Evolutionary conservation across 2,888 invertebrate genomes (phyloP).

Genomic region (Spicauda simplicius): DNA sequence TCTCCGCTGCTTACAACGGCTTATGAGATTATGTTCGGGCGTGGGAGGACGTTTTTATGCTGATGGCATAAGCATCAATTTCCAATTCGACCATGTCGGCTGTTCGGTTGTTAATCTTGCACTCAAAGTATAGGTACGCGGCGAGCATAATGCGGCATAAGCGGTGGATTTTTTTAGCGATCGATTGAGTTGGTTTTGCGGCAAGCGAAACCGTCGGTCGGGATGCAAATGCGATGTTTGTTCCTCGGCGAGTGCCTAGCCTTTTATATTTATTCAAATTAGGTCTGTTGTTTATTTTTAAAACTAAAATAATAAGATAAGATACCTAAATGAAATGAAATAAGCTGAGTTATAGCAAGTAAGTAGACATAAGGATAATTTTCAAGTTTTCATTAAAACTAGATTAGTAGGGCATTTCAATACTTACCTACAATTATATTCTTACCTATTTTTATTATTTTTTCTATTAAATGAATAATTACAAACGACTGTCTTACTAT

Average conservation of each 20-base stretch:
- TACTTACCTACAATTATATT: too few relatives aligned
- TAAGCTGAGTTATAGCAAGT: too few relatives aligned
- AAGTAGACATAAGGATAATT: too few relatives aligned
- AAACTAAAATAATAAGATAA: not conserved
- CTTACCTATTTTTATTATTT: too few relatives aligned
- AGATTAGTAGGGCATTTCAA: too few relatives aligned
- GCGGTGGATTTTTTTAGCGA: slow-evolving; percentile 78
- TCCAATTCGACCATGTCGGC: slow-evolving; percentile 40
- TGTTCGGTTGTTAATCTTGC: slow-evolving; percentile 43
- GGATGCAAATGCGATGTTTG: slow-evolving; percentile 80
- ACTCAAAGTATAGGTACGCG: slow-evolving; percentile 48
- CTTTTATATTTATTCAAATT: slow-evolving; percentile 4
- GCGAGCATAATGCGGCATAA: slow-evolving; percentile 67
- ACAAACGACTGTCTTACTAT: too few relatives aligned
- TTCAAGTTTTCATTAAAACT: too few relatives aligned
- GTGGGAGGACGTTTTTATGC: slow-evolving; percentile 39
- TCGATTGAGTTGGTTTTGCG: slow-evolving; percentile 80
- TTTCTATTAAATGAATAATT: too few relatives aligned
- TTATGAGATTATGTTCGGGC: slow-evolving; percentile 56
- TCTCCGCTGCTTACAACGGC: slow-evolving; percentile 65
- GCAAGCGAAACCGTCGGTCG: slow-evolving; percentile 62
- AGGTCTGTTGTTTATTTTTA: not conserved
- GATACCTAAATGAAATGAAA: too few relatives aligned
- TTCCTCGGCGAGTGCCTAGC: slow-evolving; percentile 70
- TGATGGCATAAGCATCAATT: slow-evolving; percentile 41